phyloP scores from a whole-genome alignment of 2,113 vertebrate genomes.

The Microtus pennsylvanicus region DNA sequence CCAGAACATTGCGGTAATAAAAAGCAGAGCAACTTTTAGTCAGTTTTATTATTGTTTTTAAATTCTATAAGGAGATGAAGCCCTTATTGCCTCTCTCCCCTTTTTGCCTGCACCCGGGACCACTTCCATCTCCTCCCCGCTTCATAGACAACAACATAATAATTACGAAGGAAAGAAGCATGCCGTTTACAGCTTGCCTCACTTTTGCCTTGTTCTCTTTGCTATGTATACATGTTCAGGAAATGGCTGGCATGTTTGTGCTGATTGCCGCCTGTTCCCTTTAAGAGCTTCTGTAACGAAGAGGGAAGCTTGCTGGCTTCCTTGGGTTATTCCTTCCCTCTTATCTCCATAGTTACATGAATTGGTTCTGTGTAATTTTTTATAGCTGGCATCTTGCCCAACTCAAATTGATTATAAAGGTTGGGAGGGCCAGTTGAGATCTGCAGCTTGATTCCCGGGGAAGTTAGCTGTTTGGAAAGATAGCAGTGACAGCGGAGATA shows the following conservation, averaged over 20 bases:
- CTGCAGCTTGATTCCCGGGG: conserved; percentile 64
- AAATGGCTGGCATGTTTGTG: conserved; percentile 63
- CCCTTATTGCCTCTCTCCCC: conserved; percentile 45
- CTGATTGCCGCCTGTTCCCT: not conserved
- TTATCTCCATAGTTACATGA: conserved; percentile 72
- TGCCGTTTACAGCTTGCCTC: not conserved
- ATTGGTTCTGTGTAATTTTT: conserved; percentile 60
- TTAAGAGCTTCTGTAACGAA: conserved; percentile 65
- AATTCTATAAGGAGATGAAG: conserved; percentile 47
- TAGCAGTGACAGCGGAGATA: conserved; percentile 80
- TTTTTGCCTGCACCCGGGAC: conserved; percentile 19
- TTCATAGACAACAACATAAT: not conserved
- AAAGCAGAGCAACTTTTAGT: conserved; percentile 72
- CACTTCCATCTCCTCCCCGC: not conserved
- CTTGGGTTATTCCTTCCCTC: conserved; percentile 71
- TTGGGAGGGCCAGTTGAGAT: conserved; percentile 74
- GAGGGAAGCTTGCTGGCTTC: conserved; percentile 20
- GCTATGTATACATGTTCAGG: conserved; percentile 24
- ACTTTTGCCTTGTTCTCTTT: conserved; percentile 6
- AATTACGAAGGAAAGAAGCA: not conserved
- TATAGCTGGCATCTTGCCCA: conserved; percentile 74
- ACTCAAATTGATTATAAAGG: conserved; percentile 72
- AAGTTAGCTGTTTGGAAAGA: conserved; percentile 74
- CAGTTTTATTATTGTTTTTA: conserved; percentile 76
- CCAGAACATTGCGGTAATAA: conserved; percentile 58